Conservation (phyloP, 2,888 invertebrate genomes). For the Lamellibrachia columna region DNA sequence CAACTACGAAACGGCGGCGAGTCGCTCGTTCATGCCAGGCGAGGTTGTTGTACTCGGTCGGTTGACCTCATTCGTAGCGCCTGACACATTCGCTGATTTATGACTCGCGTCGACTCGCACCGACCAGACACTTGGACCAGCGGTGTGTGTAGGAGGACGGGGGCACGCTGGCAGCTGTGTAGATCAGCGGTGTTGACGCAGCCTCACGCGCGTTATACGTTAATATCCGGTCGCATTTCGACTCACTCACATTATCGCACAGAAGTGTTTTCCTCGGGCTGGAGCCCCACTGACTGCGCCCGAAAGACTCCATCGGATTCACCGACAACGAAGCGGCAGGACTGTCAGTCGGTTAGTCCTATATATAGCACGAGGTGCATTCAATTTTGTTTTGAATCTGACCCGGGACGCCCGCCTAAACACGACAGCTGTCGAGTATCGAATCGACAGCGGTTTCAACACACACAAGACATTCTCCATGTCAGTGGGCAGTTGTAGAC, state of each 20-base stretch:
- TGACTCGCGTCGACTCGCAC: conserved; percentile 11
- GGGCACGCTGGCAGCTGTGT: not conserved
- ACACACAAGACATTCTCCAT: not conserved
- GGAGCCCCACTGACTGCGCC: not conserved
- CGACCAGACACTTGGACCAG: not conserved
- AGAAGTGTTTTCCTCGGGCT: not conserved
- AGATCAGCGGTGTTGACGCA: not conserved
- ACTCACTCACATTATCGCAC: not conserved
- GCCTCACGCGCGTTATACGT: not conserved
- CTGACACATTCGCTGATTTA: not conserved
- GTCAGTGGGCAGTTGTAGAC: not conserved
- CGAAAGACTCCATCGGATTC: not conserved
- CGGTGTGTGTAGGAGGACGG: not conserved
- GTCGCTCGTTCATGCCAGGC: not conserved
- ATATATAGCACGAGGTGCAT: not conserved
- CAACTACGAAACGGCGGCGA: conserved; percentile 16
- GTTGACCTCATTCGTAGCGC: not conserved
- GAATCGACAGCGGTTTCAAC: not conserved
- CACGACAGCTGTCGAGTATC: not conserved
- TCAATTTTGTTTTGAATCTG: conserved; percentile 2
- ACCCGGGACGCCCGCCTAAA: not conserved
- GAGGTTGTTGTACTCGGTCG: not conserved
- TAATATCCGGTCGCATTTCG: not conserved
- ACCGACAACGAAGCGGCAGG: not conserved
- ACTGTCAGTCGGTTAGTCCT: not conserved